Evolutionary conservation across 2,888 invertebrate species (phyloP).

Genomic region (Patella pellucida): DNA sequence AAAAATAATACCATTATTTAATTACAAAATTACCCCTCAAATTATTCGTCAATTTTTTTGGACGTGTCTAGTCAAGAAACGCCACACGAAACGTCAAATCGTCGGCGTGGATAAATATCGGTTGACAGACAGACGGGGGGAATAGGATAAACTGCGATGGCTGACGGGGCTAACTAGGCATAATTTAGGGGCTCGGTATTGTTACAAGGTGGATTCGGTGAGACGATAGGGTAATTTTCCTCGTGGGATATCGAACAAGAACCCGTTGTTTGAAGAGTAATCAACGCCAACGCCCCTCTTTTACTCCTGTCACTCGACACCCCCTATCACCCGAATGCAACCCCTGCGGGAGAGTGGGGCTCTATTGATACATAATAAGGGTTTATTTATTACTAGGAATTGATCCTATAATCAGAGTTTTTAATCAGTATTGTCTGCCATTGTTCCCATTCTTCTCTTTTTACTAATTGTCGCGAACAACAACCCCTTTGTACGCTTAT

Average conservation of each 20-base stretch:
- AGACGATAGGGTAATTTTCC: constrained; percentile 9
- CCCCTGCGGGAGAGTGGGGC: too few species aligned
- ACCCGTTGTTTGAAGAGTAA: not conserved
- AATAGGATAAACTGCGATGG: not conserved
- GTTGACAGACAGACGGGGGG: not conserved
- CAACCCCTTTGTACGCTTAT: too few species aligned
- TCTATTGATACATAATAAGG: too few species aligned
- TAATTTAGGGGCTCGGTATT: constrained; percentile 2
- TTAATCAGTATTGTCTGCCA: too few species aligned
- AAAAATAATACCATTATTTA: not conserved
- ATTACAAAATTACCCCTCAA: constrained; percentile 5
- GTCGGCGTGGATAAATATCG: not conserved
- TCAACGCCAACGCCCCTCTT: not conserved
- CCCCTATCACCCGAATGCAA: not conserved
- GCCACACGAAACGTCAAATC: not conserved
- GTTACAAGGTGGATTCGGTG: not conserved
- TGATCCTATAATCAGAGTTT: too few species aligned
- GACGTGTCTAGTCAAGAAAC: not conserved
- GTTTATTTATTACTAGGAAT: too few species aligned
- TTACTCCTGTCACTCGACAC: not conserved
- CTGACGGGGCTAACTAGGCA: not conserved
- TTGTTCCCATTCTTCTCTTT: too few species aligned
- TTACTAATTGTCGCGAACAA: too few species aligned
- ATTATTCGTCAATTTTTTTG: not conserved
- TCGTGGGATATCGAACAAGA: not conserved